Base-by-base conservation (phyloP, 2,113 vertebrate genomes). In the Campylomormyrus numenius region DNA sequence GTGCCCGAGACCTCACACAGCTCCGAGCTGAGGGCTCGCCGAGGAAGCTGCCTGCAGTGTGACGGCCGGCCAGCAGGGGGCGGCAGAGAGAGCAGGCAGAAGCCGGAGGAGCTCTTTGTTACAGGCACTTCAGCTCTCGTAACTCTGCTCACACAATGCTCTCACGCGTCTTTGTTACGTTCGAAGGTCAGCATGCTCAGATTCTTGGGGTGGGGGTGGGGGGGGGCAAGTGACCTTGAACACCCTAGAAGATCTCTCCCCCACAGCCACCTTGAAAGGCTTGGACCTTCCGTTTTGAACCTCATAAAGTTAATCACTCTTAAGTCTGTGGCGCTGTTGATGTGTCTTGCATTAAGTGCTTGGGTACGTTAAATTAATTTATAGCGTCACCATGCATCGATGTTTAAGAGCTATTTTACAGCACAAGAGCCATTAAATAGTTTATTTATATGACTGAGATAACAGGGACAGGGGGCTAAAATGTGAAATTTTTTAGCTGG, bases 1-100 rank as follows among this genome's bases (percentile, higher is more conserved):
- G 90, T 88, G 87, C 91, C 92, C 58, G 8, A 93, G 93, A 93
- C 93, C 93, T 92, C 93, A 94, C 93, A 93, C 93, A 91, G 93
- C 92, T 90, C 53, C 70, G 31, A 77, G 74, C 90, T 39, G 85
- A 3, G 87, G 90, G 21, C 85, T 9, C 27, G 1, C 53, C 1
- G 10, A 48, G 80, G 19, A 84, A 48, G 21, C 70, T 21, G 83
- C 39, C 83, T 66, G 91, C 91, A 93, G 91, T 93, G 90, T 49
- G 62, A 42, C 91, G 50, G 77, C 77, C 19, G 45, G 74, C 93
- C 93, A 93, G 92, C 92, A 94, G 94, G 92, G 93, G 94, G 94
- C 92, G 49, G 13, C 21, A 66, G 66, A 87, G 85, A 48, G 50
- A 2, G 83, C 83, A 85, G 80, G 45, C 42, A 66, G 62, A 31